Evolutionary conservation across 2,113 vertebrate species (phyloP).

Genomic region (Ellobius talpinus): DNA sequence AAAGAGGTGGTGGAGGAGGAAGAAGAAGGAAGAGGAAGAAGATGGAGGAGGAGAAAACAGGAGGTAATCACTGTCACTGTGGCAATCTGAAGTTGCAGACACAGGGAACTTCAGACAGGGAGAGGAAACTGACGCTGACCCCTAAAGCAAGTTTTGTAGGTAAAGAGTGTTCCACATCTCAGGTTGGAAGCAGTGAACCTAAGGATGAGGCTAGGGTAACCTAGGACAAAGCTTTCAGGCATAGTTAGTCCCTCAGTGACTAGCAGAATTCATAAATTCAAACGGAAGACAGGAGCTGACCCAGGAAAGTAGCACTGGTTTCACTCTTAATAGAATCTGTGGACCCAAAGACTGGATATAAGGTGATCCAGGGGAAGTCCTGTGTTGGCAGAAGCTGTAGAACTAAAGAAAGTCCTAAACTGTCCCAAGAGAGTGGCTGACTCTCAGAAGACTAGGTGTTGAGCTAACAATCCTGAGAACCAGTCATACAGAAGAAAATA

Average conservation of each 20-base stretch:
- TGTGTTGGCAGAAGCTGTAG: neutral
- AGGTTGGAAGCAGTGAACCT: neutral
- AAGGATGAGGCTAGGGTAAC: neutral
- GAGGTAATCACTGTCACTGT: neutral
- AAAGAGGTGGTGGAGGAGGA: no score
- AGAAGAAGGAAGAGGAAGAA: no score
- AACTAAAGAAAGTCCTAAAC: neutral
- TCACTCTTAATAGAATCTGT: neutral
- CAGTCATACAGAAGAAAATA: neutral
- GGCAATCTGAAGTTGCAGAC: neutral
- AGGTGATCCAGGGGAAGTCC: neutral
- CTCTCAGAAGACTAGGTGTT: neutral
- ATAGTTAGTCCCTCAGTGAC: neutral
- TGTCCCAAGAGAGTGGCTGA: neutral
- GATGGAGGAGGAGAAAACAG: neutral
- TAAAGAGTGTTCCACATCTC: neutral
- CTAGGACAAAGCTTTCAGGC: neutral
- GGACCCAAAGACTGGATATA: neutral
- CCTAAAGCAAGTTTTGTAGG: neutral
- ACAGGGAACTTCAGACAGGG: neutral
- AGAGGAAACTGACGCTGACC: neutral
- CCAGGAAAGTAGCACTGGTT: neutral
- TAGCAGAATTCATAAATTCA: neutral
- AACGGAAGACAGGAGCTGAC: neutral
- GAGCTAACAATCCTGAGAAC: neutral